These are phyloP conservation scores for Conops quadrifasciatus DNA, from an alignment of 2,888 invertebrate genomes.

Conservation along the genomic window DNA sequence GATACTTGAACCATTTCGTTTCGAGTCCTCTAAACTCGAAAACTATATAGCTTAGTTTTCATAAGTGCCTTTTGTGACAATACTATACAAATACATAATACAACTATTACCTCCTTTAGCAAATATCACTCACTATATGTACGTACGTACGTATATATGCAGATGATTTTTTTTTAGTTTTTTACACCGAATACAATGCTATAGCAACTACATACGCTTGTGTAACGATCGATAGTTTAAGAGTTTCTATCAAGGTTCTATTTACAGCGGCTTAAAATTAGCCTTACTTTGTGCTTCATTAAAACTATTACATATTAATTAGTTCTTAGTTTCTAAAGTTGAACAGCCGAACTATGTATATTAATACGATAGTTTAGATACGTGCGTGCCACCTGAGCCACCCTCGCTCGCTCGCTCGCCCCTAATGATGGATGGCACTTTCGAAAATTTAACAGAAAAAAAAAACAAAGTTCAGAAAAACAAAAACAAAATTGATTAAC, in stretches of 20 bases:
- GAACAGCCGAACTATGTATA: slow-evolving; percentile 35
- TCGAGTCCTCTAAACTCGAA: too few species aligned
- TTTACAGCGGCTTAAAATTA: slow-evolving; percentile 10
- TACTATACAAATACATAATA: not conserved
- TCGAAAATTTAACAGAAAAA: not conserved
- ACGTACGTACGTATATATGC: not conserved
- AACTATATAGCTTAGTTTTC: not conserved
- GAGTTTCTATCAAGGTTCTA: slow-evolving; percentile 3
- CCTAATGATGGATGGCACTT: slow-evolving; percentile 19
- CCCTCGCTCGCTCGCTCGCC: too few species aligned
- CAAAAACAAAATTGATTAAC: not conserved
- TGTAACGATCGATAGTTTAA: too few species aligned
- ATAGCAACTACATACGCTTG: too few species aligned
- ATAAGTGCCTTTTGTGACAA: too few species aligned
- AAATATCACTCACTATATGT: too few species aligned
- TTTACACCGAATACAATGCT: not conserved
- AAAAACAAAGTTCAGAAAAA: not conserved
- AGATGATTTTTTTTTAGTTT: not conserved
- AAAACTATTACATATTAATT: slow-evolving; percentile 6
- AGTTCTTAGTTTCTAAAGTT: slow-evolving; percentile 22
- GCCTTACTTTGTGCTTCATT: too few species aligned
- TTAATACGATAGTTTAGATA: slow-evolving; percentile 18
- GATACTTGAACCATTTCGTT: not conserved
- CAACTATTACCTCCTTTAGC: too few species aligned
- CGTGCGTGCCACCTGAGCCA: slow-evolving; percentile 14